Evolutionary conservation across 2,113 vertebrate species (phyloP).

Genomic region (Grammomys dolichurus): DNA sequence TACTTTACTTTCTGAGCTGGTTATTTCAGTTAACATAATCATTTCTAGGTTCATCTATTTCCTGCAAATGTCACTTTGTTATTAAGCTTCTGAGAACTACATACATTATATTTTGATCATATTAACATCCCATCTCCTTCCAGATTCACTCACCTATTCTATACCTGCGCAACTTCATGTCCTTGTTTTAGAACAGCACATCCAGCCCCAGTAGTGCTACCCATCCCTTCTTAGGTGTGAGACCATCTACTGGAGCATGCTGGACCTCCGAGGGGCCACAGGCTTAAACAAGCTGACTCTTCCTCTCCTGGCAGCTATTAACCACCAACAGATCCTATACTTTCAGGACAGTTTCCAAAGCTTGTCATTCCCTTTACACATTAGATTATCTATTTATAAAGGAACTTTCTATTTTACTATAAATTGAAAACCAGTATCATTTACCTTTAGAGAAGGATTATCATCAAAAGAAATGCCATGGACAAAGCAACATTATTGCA

Average conservation of each 20-base stretch:
- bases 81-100: background rate
- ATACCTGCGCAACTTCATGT: background rate
- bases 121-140: background rate
- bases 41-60: background rate
- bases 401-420: slow-evolving; percentile 9
- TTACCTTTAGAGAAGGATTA: slow-evolving; percentile 44
- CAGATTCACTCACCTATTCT: background rate
- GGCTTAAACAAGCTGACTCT: background rate
- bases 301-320: background rate
- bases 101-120: background rate
- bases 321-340: background rate
- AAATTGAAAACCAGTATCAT: background rate
- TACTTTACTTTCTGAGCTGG: background rate
- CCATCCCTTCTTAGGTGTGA: background rate
- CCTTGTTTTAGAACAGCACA: background rate
- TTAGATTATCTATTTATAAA: slow-evolving; percentile 44
- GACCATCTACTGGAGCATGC: background rate
- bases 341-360: background rate
- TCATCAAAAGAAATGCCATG: background rate
- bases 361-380: background rate
- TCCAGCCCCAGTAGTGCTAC: background rate
- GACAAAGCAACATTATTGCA: slow-evolving; percentile 2
- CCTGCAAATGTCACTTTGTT: background rate
- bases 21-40: background rate
- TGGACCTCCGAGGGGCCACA: background rate